Conservation (phyloP, 2,888 invertebrate species). For the Chydorus sphaericus region DNA sequence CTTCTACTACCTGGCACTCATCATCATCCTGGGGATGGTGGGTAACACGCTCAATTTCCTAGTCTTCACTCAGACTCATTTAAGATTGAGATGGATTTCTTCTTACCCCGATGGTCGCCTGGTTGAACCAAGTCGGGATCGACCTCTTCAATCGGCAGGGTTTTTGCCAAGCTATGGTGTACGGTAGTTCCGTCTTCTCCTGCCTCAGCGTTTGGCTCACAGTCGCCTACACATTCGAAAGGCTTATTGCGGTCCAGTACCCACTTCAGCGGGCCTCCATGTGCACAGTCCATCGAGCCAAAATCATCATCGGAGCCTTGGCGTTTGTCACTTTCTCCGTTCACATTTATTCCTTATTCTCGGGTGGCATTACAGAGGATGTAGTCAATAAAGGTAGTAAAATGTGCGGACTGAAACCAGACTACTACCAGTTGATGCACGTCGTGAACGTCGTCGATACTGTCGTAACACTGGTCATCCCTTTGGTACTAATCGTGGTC, state of each 20-base stretch:
- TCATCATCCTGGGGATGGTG: constrained; percentile 41
- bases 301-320: constrained; percentile 40
- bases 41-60: constrained; percentile 44
- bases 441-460: constrained; percentile 56
- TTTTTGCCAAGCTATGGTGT: constrained; percentile 53
- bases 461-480: constrained; percentile 52
- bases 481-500: constrained; percentile 50
- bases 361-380: constrained; percentile 34
- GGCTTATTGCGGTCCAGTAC: constrained; percentile 66
- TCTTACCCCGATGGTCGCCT: constrained; percentile 37
- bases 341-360: constrained; percentile 37
- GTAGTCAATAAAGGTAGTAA: constrained; percentile 22
- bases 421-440: constrained; percentile 38
- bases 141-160: constrained; percentile 22
- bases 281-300: constrained; percentile 57
- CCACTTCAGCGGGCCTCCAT: constrained; percentile 52
- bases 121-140: constrained; percentile 29
- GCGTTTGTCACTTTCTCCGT: constrained; percentile 37
- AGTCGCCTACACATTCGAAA: constrained; percentile 68
- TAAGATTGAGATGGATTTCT: constrained; percentile 43
- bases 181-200: constrained; percentile 54
- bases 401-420: constrained; percentile 33
- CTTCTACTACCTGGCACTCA: constrained; percentile 42
- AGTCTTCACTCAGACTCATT: constrained; percentile 43
- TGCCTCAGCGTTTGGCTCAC: constrained; percentile 72